Conservation (phyloP, 2,797 vertebrate species). For the Delichon dasypus region DNA sequence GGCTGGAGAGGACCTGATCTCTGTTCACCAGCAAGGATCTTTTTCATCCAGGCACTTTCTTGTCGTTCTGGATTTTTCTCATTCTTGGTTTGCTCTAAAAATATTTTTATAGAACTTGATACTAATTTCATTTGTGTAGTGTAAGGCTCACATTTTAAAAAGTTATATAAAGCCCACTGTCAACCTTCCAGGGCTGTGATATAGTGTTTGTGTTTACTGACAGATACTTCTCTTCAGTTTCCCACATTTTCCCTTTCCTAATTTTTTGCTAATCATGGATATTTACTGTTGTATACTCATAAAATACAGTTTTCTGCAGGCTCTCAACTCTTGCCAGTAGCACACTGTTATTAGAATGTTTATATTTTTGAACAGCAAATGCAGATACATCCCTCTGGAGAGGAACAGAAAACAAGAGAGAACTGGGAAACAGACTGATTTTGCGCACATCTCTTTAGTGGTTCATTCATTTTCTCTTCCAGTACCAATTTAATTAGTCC, state of each 20-base stretch:
- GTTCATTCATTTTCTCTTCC: not conserved
- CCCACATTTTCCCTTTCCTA: not conserved
- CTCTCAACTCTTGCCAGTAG: not conserved
- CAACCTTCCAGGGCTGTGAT: not conserved
- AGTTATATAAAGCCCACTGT: not conserved
- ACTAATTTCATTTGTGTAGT: not conserved
- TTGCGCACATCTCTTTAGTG: not conserved
- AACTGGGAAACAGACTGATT: not conserved
- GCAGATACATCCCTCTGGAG: not conserved
- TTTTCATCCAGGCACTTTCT: rapidly evolving
- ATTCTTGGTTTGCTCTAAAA: not conserved
- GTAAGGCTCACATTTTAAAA: not conserved
- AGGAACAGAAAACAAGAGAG: not conserved
- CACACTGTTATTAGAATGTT: rapidly evolving
- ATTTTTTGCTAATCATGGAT: not conserved
- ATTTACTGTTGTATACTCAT: not conserved
- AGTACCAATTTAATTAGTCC: not conserved
- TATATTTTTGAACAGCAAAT: not conserved
- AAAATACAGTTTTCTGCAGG: not conserved
- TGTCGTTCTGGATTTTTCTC: not conserved
- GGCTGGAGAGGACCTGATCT: not conserved
- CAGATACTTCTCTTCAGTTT: not conserved
- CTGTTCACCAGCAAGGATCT: not conserved
- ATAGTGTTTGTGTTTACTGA: not conserved
- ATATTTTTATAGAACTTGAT: not conserved